A percentile compares a stretch with the other conserved stretches of the same genome.
These are phyloP conservation scores for Miltochrista miniata DNA, from an alignment of 2,888 invertebrate species.

Conservation along the genomic window DNA sequence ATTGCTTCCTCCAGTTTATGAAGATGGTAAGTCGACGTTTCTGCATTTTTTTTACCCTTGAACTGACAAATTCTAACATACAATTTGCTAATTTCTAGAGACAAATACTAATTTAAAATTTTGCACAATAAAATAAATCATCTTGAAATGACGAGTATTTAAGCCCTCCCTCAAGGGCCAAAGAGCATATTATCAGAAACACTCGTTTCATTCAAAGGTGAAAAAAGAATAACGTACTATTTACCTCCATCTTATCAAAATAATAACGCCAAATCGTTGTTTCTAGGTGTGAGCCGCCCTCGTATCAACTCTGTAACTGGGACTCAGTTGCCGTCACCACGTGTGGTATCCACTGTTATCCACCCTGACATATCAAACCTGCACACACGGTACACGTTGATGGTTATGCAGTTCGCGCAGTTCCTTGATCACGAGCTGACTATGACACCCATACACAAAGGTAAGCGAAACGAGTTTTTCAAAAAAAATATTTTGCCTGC, in stretches of 20 bases:
- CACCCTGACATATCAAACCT: conserved; percentile 96
- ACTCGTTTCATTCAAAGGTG: too few species aligned
- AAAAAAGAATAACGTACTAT: too few species aligned
- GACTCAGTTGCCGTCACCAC: conserved; percentile 91
- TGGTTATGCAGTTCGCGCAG: conserved; percentile 98
- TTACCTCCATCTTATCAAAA: too few species aligned
- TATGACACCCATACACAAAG: conserved; percentile 96
- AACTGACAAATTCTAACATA: too few species aligned
- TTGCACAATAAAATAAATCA: too few species aligned
- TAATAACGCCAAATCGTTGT: background rate
- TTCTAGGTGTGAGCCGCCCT: conserved; percentile 89
- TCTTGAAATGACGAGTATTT: too few species aligned
- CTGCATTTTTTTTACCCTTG: too few species aligned
- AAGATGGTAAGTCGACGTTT: conserved; percentile 86
- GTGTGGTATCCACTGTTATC: conserved; percentile 93
- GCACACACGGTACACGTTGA: conserved; percentile 93
- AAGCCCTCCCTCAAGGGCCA: too few species aligned
- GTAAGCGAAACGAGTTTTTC: conserved; percentile 48
- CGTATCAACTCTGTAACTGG: conserved; percentile 90
- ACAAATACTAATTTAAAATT: too few species aligned
- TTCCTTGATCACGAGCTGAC: conserved; percentile 97
- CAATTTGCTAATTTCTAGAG: too few species aligned
- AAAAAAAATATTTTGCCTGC: background rate
- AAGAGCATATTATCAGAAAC: too few species aligned
- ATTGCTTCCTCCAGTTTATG: conserved; percentile 92